phyloP scores from a whole-genome alignment of 1,140 invertebrate genomes.

The Ostrea denselamellosa region DNA sequence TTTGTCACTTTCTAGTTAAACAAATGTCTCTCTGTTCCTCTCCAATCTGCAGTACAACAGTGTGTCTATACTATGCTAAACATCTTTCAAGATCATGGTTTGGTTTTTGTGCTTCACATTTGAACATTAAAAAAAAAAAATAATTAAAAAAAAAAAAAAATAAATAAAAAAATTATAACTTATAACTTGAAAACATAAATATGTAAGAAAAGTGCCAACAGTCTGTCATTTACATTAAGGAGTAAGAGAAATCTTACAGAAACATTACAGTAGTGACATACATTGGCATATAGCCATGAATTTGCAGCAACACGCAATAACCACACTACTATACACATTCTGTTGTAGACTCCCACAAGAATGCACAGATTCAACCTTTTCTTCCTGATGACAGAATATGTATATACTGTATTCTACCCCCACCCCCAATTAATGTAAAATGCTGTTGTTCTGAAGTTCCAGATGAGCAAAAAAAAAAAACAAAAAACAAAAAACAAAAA shows the following conservation, averaged over 20 bases:
- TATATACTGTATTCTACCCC: not conserved
- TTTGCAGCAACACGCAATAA: not conserved
- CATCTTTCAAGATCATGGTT: not conserved
- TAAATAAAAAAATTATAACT: not conserved
- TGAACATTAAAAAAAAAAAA: not conserved
- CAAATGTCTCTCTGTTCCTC: not conserved
- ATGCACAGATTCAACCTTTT: not conserved
- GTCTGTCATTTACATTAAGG: not conserved
- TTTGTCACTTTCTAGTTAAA: not conserved
- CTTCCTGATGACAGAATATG: not conserved
- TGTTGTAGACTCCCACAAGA: slow-evolving; percentile 12
- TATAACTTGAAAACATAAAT: not conserved
- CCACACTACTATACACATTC: slow-evolving; percentile 18
- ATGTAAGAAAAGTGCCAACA: not conserved
- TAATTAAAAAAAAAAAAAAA: no score
- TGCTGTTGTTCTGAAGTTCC: not conserved
- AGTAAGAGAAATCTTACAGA: not conserved
- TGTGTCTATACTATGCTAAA: not conserved
- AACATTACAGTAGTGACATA: not conserved
- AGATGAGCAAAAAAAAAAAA: no score
- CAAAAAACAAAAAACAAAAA: no score
- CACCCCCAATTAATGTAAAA: not conserved
- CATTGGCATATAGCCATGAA: slow-evolving; percentile 14
- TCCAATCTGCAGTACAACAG: not conserved
- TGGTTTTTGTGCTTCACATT: not conserved